Percentiles rank a stretch among this genome's conserved stretches.
Conservation (phyloP, 2,888 invertebrate species). For the Anagyrus pseudococci region DNA sequence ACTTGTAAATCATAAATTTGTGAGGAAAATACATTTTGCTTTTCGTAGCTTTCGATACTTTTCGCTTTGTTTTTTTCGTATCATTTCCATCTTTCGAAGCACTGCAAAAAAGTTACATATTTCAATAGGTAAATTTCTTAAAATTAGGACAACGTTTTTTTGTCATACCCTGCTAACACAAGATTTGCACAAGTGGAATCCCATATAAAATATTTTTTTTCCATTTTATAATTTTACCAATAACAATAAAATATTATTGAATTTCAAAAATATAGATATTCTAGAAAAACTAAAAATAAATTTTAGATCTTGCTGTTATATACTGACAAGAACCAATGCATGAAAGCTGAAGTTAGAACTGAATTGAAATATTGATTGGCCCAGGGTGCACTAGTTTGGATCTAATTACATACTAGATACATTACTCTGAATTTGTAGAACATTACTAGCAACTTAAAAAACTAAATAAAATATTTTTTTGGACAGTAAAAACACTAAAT, state of each 20-base stretch:
- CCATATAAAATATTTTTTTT: constrained; percentile 50
- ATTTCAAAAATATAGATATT: constrained; percentile 9
- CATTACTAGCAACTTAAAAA: no score
- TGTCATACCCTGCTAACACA: constrained; percentile 46
- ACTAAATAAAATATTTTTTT: background rate
- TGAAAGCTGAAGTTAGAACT: constrained; percentile 46
- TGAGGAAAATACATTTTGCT: constrained; percentile 51
- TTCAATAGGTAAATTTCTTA: no score
- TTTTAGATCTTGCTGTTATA: constrained; percentile 7
- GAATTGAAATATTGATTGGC: constrained; percentile 45
- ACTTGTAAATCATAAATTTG: constrained; percentile 48
- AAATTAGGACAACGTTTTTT: background rate
- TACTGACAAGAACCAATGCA: constrained; percentile 21
- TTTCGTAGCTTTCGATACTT: constrained; percentile 29
- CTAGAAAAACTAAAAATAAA: background rate
- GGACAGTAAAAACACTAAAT: constrained; percentile 9
- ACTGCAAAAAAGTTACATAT: constrained; percentile 35
- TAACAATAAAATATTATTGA: background rate
- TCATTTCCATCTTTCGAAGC: constrained; percentile 43
- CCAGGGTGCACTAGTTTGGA: constrained; percentile 38
- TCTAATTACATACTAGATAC: constrained; percentile 19
- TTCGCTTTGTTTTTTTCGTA: constrained; percentile 41
- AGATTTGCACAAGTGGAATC: constrained; percentile 48
- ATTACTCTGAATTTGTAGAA: no score
- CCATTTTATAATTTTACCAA: constrained; percentile 40